Conservation (phyloP, 2,888 invertebrate species). For the Eupithecia exiguata region DNA sequence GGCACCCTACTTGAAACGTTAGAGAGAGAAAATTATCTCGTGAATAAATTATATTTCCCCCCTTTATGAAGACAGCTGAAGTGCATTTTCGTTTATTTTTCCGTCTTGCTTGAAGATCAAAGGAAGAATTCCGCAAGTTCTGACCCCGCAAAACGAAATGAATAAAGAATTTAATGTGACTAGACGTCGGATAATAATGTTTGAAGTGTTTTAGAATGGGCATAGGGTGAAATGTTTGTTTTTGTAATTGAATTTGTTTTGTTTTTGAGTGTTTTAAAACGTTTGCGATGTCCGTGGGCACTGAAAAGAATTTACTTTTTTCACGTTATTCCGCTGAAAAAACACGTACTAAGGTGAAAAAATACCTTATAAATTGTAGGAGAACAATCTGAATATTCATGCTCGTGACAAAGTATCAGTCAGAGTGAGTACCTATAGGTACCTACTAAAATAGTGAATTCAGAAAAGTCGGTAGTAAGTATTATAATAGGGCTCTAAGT, state of each 20-base stretch:
- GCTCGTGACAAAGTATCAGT: too few species aligned
- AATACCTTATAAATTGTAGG: too few species aligned
- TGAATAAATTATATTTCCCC: constrained; percentile 83
- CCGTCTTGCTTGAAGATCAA: constrained; percentile 78
- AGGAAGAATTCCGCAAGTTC: constrained; percentile 74
- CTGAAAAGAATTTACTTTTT: not conserved
- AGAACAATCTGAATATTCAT: too few species aligned
- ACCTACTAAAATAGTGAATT: too few species aligned
- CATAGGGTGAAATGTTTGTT: constrained; percentile 71
- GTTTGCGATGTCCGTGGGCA: not conserved
- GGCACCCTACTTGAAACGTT: constrained; percentile 74
- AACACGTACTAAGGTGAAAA: too few species aligned
- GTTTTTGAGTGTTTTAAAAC: constrained; percentile 17
- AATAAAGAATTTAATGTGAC: constrained; percentile 81
- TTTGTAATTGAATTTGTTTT: constrained; percentile 64
- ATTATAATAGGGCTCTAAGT: too few species aligned
- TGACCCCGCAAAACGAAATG: constrained; percentile 79
- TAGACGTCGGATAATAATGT: constrained; percentile 79
- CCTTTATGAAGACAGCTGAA: constrained; percentile 81
- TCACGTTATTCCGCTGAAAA: not conserved
- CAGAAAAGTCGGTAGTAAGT: too few species aligned
- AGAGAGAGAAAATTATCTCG: constrained; percentile 83
- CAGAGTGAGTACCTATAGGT: too few species aligned
- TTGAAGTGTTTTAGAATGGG: constrained; percentile 74
- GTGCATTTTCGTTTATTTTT: constrained; percentile 81